Percentiles rank a stretch among this genome's conserved stretches.
Conservation (phyloP, 2,113 vertebrate genomes). For the Actenoides lindsayi region DNA sequence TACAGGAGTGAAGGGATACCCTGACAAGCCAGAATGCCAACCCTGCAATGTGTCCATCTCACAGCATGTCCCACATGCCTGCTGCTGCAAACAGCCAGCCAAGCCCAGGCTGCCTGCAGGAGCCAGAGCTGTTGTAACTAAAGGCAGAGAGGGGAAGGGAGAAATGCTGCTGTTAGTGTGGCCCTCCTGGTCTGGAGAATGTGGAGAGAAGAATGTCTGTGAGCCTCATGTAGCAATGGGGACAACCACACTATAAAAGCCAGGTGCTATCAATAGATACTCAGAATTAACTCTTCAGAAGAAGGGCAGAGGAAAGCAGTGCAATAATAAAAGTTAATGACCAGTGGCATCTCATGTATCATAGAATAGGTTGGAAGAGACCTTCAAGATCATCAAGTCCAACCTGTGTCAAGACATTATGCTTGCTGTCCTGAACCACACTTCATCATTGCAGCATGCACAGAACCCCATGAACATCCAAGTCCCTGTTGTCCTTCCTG, state of each 20-base stretch:
- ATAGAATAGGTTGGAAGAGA: no score
- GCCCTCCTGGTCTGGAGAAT: neutral
- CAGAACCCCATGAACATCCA: neutral
- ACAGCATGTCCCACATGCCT: neutral
- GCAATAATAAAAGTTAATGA: neutral
- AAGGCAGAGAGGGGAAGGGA: neutral
- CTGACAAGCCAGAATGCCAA: neutral
- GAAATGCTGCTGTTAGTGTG: neutral
- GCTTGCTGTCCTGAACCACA: neutral
- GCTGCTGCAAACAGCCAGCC: neutral
- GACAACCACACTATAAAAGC: neutral
- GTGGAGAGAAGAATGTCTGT: accelerated
- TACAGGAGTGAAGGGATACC: neutral
- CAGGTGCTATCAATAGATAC: neutral
- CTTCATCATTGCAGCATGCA: neutral
- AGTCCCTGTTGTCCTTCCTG: neutral
- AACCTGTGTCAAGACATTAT: neutral
- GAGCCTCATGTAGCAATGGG: neutral
- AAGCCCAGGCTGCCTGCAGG: neutral
- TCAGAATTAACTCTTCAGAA: neutral
- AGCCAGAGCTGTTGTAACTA: neutral
- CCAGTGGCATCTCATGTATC: neutral
- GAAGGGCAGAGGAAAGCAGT: neutral
- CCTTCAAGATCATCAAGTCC: no score
- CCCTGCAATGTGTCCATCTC: neutral